These are phyloP conservation scores for Galeopsomyia nigrocyanea DNA, from an alignment of 2,888 invertebrate genomes.

Conservation along the genomic window DNA sequence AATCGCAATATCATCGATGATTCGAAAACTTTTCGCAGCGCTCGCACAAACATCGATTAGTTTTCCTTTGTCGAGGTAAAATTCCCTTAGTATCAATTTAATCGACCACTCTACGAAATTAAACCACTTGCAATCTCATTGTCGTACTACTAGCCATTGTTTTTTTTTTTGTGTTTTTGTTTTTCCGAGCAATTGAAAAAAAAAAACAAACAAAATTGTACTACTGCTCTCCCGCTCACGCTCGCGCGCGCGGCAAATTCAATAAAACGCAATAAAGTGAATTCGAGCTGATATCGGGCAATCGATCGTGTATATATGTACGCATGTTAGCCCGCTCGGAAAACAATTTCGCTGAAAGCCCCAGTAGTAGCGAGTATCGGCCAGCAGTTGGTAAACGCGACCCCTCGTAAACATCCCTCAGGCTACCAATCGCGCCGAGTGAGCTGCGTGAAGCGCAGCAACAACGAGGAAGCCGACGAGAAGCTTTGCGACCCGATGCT, in stretches of 20 bases:
- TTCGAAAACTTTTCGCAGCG: no score
- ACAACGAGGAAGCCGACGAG: slow-evolving; percentile 79
- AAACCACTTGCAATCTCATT: no score
- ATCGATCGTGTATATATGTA: neutral
- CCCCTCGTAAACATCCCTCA: slow-evolving; percentile 58
- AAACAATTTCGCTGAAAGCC: slow-evolving; percentile 23
- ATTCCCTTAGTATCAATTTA: no score
- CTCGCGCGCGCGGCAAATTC: neutral
- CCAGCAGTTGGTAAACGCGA: neutral
- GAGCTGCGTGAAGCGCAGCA: slow-evolving; percentile 83
- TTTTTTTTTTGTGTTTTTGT: no score
- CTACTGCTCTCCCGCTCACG: no score
- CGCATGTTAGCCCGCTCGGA: neutral
- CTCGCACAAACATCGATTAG: no score
- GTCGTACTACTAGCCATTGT: no score
- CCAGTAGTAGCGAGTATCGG: slow-evolving; percentile 5
- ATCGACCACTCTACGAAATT: no score
- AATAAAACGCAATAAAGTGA: neutral
- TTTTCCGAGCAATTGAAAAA: no score
- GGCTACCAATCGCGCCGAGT: slow-evolving; percentile 84
- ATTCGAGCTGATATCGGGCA: neutral
- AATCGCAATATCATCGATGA: no score
- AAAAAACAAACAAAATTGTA: no score
- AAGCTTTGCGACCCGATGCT: slow-evolving; percentile 83
- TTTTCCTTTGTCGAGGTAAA: no score